Percentiles rank a stretch among this genome's conserved stretches.
These are phyloP conservation scores for Mechanitis mazaeus DNA, from an alignment of 2,888 invertebrate species.

Conservation along the genomic window DNA sequence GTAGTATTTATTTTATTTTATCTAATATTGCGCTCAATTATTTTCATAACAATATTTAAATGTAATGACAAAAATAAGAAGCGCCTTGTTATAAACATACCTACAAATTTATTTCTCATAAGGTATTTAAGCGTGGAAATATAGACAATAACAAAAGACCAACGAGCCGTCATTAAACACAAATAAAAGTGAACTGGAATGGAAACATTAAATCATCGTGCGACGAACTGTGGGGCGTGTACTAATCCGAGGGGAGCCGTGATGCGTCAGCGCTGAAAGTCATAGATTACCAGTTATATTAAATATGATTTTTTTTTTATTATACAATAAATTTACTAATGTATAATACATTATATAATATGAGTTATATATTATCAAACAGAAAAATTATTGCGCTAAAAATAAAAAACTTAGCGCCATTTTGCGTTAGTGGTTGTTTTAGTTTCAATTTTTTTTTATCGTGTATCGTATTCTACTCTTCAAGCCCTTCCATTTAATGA, in stretches of 20 bases:
- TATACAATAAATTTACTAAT: not conserved
- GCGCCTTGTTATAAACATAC: too few relatives aligned
- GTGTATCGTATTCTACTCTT: too few relatives aligned
- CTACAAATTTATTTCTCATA: not conserved
- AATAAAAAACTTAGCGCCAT: too few relatives aligned
- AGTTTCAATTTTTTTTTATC: too few relatives aligned
- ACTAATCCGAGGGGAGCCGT: slow-evolving; percentile 18
- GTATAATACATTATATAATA: too few relatives aligned
- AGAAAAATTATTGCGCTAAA: too few relatives aligned
- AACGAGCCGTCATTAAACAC: slow-evolving; percentile 35
- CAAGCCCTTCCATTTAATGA: too few relatives aligned
- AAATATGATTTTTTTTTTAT: not conserved
- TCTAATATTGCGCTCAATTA: not conserved
- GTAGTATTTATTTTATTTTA: not conserved
- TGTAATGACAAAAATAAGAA: too few relatives aligned
- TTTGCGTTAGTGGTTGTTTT: too few relatives aligned
- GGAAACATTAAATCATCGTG: slow-evolving; percentile 53
- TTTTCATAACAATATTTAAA: too few relatives aligned
- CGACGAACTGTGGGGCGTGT: slow-evolving; percentile 32
- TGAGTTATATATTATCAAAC: too few relatives aligned
- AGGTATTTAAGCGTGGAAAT: not conserved
- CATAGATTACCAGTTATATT: slow-evolving; percentile 15
- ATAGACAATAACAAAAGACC: slow-evolving; percentile 7
- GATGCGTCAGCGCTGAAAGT: slow-evolving; percentile 21
- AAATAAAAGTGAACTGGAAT: slow-evolving; percentile 40